Evolutionary conservation across 1,140 invertebrate species (phyloP).

Genomic region (Sogatella furcifera): DNA sequence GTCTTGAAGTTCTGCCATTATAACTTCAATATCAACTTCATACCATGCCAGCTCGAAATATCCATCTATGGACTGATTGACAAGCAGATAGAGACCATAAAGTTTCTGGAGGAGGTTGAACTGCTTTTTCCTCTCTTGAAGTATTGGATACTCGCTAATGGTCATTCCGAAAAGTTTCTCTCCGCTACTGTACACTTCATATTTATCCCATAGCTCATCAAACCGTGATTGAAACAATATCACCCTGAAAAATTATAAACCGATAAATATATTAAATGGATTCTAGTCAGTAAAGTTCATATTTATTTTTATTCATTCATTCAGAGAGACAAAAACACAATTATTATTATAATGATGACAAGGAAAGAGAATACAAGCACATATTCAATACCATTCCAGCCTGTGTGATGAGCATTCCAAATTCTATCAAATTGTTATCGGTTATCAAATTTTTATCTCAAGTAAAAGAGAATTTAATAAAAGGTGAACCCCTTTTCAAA

Average conservation of each 20-base stretch:
- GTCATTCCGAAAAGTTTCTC: conserved; percentile 73
- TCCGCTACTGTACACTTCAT: conserved; percentile 66
- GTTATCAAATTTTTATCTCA: too few species aligned
- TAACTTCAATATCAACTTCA: conserved; percentile 72
- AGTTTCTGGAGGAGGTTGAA: conserved; percentile 75
- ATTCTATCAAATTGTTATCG: too few species aligned
- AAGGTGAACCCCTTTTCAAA: too few species aligned
- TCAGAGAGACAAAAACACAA: too few species aligned
- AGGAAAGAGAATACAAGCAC: too few species aligned
- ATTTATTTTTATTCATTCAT: too few species aligned
- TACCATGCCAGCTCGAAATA: conserved; percentile 77
- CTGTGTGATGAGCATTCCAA: too few species aligned
- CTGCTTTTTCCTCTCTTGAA: conserved; percentile 67
- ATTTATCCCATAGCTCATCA: conserved; percentile 67
- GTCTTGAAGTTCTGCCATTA: conserved; percentile 64
- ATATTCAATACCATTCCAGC: too few species aligned
- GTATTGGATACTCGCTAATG: conserved; percentile 64
- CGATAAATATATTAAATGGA: background rate
- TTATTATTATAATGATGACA: too few species aligned
- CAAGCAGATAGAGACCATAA: conserved; percentile 64
- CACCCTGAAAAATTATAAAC: conserved; percentile 34
- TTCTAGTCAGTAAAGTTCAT: background rate
- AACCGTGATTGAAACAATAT: conserved; percentile 64
- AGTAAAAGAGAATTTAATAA: too few species aligned
- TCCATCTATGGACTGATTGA: conserved; percentile 71